Conservation (phyloP, 2,797 vertebrate species). For the Anableps anableps region DNA sequence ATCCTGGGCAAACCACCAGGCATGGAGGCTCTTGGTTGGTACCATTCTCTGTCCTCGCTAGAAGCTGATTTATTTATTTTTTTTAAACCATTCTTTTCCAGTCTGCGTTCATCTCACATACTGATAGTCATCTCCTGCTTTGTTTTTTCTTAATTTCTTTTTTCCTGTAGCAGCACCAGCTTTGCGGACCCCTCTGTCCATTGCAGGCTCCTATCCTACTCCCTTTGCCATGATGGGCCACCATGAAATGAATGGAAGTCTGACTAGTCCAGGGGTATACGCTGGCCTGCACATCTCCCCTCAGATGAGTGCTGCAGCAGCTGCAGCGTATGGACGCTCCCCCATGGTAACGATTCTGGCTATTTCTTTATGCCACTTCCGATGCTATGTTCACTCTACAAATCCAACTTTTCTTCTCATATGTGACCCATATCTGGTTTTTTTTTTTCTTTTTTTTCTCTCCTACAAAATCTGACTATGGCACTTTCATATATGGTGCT, state of each 20-base stretch:
- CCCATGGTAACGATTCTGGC: slow-evolving; percentile 85
- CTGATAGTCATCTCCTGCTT: slow-evolving; percentile 34
- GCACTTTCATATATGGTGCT: no score
- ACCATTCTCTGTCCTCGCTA: slow-evolving; percentile 43
- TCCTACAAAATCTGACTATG: not conserved
- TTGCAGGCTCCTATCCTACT: slow-evolving; percentile 93
- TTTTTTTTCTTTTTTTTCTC: not conserved
- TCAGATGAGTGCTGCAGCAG: slow-evolving; percentile 95
- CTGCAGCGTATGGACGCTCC: slow-evolving; percentile 92
- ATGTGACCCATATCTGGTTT: not conserved
- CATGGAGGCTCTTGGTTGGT: slow-evolving; percentile 95
- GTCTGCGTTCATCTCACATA: slow-evolving; percentile 23
- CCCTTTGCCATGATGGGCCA: slow-evolving; percentile 98
- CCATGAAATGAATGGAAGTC: slow-evolving; percentile 93
- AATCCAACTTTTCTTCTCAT: not conserved
- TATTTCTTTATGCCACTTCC: not conserved
- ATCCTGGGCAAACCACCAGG: slow-evolving; percentile 95
- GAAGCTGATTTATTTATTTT: slow-evolving; percentile 28
- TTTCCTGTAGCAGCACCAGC: slow-evolving; percentile 85
- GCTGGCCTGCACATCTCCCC: slow-evolving; percentile 97
- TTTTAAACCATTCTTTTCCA: slow-evolving; percentile 27
- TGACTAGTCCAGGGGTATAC: slow-evolving; percentile 95
- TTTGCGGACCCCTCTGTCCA: slow-evolving; percentile 94
- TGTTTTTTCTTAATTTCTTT: slow-evolving; percentile 11
- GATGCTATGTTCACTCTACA: not conserved